A percentile compares a stretch with the other conserved stretches of the same genome.
phyloP scores from a whole-genome alignment of 2,797 vertebrate genomes.

The Iguana delicatissima region DNA sequence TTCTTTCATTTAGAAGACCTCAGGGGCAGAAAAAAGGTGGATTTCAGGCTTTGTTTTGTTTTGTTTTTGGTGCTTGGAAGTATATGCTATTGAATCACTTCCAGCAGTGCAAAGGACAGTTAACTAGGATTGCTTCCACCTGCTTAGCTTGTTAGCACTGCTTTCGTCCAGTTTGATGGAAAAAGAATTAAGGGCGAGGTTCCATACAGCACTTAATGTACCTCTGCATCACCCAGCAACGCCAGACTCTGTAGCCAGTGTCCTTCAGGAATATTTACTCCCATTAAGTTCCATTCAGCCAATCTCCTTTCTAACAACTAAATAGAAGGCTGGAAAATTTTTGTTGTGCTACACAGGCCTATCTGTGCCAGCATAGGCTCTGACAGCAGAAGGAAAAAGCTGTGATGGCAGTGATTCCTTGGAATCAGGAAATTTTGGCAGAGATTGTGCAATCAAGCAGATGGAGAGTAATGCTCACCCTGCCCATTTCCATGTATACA shows the following conservation, averaged over 20 bases:
- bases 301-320: no score
- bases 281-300: background rate
- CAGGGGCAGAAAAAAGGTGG: background rate
- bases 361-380: no score
- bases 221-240: background rate
- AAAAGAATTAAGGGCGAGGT: background rate
- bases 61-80: no score
- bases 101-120: background rate
- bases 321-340: no score
- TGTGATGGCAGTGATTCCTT: no score
- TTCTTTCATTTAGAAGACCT: background rate
- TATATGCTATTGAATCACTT: background rate
- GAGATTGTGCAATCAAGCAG: no score
- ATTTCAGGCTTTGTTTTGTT: background rate
- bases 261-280: background rate
- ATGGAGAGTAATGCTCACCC: no score
- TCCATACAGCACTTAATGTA: background rate
- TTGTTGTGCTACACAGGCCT: no score
- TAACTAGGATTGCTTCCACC: background rate
- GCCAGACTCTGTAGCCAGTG: background rate
- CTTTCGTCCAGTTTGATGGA: background rate
- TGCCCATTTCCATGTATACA: no score
- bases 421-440: no score
- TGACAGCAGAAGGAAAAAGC: no score
- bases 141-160: background rate